phyloP scores from a whole-genome alignment of 2,797 vertebrate species.

The Austrolebias charrua region DNA sequence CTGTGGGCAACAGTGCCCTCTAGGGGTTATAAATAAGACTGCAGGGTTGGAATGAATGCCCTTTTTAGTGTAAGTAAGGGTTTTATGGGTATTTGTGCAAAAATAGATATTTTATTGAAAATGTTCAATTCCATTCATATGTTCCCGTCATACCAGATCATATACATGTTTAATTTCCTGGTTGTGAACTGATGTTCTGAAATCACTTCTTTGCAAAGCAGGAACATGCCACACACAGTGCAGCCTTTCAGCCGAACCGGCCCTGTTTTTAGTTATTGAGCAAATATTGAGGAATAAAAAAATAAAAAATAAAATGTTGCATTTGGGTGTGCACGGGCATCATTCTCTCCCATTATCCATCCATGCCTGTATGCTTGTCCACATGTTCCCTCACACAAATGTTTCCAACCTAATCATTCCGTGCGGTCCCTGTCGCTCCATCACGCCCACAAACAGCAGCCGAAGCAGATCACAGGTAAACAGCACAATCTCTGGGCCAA shows the following conservation, averaged over 20 bases:
- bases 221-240: not conserved
- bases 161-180: not conserved
- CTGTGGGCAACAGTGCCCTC: constrained; percentile 74
- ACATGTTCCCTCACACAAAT: constrained; percentile 18
- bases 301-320: too few species aligned
- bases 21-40: constrained; percentile 40
- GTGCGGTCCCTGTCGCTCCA: constrained; percentile 31
- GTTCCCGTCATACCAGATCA: too few species aligned
- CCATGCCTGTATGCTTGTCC: constrained; percentile 5
- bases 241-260: not conserved
- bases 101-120: constrained; percentile 5
- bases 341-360: constrained; percentile 15
- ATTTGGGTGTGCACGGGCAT: too few species aligned
- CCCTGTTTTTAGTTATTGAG: not conserved
- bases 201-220: constrained; percentile 8
- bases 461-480: constrained; percentile 68
- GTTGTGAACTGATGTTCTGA: constrained; percentile 10
- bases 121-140: not conserved
- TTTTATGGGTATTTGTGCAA: constrained; percentile 8
- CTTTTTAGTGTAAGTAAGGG: constrained; percentile 12
- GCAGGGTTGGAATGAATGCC: constrained; percentile 8
- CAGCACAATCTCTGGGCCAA: constrained; percentile 69
- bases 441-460: constrained; percentile 65
- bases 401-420: too few species aligned
- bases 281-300: not conserved